Conservation (phyloP, 30 jellyfish, hydroid and myxozoan species). For the Aurelia sp. region DNA sequence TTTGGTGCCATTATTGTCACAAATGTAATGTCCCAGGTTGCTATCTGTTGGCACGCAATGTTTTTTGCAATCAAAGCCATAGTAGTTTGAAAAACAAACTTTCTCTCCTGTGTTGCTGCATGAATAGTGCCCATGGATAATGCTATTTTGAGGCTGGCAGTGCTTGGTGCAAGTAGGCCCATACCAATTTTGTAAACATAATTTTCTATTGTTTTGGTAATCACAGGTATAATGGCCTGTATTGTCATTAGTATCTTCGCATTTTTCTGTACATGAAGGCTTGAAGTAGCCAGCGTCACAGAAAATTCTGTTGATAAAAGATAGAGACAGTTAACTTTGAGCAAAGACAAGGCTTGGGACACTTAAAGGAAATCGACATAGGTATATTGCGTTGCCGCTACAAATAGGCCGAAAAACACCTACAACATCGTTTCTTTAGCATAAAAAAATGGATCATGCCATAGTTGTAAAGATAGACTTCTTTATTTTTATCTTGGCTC, state of each 20-base stretch:
- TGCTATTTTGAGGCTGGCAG: conserved; percentile 5
- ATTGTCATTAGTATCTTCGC: conserved; percentile 34
- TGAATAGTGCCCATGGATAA: conserved; percentile 7
- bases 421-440: too few species aligned
- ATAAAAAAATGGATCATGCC: too few species aligned
- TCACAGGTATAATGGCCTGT: conserved; percentile 69
- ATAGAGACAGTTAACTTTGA: too few species aligned
- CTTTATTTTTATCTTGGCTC: too few species aligned
- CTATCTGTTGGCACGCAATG: conserved; percentile 13
- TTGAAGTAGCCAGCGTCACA: conserved; percentile 65
- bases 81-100: conserved; percentile 53
- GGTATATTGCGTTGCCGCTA: too few species aligned
- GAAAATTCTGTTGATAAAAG: conserved; percentile 13
- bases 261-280: conserved; percentile 51
- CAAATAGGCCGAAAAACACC: too few species aligned
- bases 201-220: conserved; percentile 44
- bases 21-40: conserved; percentile 7
- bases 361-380: too few species aligned
- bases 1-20: conserved; percentile 9
- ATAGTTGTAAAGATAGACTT: too few species aligned
- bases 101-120: conserved; percentile 34
- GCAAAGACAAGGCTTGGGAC: too few species aligned
- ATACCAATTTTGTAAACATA: conserved; percentile 35
- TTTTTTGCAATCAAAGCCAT: conserved; percentile 38
- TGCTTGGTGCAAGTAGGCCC: conserved; percentile 17